These are phyloP conservation scores for Echinops telfairi DNA, from an alignment of 2,113 vertebrate species.

Conservation along the genomic window DNA sequence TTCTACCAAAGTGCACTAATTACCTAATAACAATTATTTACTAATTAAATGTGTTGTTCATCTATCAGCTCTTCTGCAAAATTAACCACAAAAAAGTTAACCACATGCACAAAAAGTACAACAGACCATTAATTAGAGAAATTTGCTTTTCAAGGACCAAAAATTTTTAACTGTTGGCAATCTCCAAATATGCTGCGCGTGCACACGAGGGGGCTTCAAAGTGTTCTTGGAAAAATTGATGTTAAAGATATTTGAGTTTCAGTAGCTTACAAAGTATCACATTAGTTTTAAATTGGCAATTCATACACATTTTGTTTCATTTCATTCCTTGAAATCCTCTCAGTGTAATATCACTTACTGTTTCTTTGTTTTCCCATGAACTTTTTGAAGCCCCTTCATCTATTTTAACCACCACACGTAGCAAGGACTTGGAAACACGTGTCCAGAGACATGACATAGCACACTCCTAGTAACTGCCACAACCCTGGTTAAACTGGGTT, in stretches of 20 bases:
- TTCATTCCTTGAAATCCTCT: too few relatives aligned
- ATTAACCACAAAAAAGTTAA: neutral
- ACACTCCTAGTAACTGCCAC: neutral
- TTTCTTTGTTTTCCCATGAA: too few relatives aligned
- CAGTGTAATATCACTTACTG: too few relatives aligned
- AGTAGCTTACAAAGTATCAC: too few relatives aligned
- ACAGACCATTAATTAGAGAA: neutral
- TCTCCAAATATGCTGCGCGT: constrained; percentile 29
- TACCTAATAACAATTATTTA: neutral
- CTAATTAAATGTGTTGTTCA: neutral
- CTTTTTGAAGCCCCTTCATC: too few relatives aligned
- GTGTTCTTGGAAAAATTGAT: too few relatives aligned
- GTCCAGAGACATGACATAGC: neutral
- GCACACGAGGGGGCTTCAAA: too few relatives aligned
- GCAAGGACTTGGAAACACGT: neutral
- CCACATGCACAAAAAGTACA: neutral
- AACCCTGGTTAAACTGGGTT: neutral
- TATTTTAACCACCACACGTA: neutral
- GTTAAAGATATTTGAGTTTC: too few relatives aligned
- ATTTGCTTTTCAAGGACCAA: constrained; percentile 41
- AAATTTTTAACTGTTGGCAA: neutral
- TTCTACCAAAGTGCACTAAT: neutral
- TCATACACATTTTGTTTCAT: too few relatives aligned
- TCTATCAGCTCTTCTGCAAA: neutral
- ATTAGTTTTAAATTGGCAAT: too few relatives aligned